These are phyloP conservation scores for Cephus spinipes DNA, from an alignment of 2,888 invertebrate genomes.

Conservation along the genomic window DNA sequence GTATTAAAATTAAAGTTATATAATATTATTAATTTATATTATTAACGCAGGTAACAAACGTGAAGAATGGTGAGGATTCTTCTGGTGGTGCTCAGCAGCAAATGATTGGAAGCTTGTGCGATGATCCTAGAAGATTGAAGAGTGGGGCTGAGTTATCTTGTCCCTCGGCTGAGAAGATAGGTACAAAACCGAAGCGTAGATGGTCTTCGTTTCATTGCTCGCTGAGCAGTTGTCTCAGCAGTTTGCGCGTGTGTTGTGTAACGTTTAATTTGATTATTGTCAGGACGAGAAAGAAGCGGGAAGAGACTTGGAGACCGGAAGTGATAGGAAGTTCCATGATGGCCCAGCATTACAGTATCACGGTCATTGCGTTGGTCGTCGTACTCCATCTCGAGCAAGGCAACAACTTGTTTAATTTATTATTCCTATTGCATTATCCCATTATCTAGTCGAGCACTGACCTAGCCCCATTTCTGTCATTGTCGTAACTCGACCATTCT, in stretches of 20 bases:
- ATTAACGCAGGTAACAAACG: background rate
- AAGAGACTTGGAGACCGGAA: background rate
- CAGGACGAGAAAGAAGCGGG: background rate
- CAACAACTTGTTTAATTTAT: background rate
- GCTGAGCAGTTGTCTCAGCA: constrained; percentile 33
- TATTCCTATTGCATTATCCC: background rate
- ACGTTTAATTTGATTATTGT: background rate
- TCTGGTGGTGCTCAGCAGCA: background rate
- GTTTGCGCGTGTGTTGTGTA: constrained; percentile 1
- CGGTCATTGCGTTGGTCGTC: background rate
- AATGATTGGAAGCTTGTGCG: background rate
- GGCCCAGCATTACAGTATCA: background rate
- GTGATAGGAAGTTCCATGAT: background rate
- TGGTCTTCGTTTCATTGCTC: constrained; percentile 40
- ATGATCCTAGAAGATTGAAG: background rate
- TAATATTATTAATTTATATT: background rate
- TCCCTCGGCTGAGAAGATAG: constrained; percentile 25
- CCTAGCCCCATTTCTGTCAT: background rate
- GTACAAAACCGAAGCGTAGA: constrained; percentile 36
- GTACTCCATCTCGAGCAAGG: background rate
- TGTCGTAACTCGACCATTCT: background rate
- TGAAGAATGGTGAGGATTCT: background rate
- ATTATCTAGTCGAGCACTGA: background rate
- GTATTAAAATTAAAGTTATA: background rate
- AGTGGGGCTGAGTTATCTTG: constrained; percentile 4